Evolutionary conservation across 2,113 vertebrate species (phyloP).

Genomic region (Indicator indicator): DNA sequence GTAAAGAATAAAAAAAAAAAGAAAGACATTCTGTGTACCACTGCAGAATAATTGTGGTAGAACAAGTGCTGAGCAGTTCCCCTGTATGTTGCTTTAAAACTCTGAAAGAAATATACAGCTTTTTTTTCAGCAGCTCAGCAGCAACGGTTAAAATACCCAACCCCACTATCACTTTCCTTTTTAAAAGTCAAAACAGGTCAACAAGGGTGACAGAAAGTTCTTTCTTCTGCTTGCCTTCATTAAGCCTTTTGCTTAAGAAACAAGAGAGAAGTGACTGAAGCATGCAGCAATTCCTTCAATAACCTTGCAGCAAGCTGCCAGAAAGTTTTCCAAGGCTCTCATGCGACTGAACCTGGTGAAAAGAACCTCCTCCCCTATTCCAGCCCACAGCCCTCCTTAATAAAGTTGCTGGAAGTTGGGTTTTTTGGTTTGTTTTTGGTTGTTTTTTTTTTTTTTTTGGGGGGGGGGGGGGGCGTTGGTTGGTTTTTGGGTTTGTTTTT

Average conservation of each 20-base stretch:
- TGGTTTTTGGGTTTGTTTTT: too few species aligned
- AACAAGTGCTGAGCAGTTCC: not conserved
- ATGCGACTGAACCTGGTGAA: slow-evolving; percentile 43
- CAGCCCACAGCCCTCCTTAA: slow-evolving; percentile 5
- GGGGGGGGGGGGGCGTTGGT: too few species aligned
- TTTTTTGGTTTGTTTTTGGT: too few species aligned
- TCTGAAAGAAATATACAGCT: not conserved
- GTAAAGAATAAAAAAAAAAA: not conserved
- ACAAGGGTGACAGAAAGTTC: not conserved
- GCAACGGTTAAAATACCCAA: slow-evolving; percentile 23
- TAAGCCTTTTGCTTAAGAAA: slow-evolving; percentile 36
- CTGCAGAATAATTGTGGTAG: not conserved
- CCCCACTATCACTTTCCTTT: slow-evolving; percentile 33
- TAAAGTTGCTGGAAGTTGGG: slow-evolving; percentile 7
- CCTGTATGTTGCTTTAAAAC: not conserved
- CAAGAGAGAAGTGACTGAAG: slow-evolving; percentile 21
- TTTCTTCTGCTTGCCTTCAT: slow-evolving; percentile 32
- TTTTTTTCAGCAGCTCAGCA: not conserved
- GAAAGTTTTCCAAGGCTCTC: slow-evolving; percentile 49
- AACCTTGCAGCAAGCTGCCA: slow-evolving; percentile 55
- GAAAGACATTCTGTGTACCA: not conserved
- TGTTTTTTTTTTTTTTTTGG: not conserved
- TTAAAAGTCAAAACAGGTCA: slow-evolving; percentile 43
- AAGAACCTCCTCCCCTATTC: slow-evolving; percentile 12
- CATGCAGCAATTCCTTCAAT: slow-evolving; percentile 40